Evolutionary conservation across 2,888 invertebrate genomes (phyloP).

Genomic region (Pterostichus niger): DNA sequence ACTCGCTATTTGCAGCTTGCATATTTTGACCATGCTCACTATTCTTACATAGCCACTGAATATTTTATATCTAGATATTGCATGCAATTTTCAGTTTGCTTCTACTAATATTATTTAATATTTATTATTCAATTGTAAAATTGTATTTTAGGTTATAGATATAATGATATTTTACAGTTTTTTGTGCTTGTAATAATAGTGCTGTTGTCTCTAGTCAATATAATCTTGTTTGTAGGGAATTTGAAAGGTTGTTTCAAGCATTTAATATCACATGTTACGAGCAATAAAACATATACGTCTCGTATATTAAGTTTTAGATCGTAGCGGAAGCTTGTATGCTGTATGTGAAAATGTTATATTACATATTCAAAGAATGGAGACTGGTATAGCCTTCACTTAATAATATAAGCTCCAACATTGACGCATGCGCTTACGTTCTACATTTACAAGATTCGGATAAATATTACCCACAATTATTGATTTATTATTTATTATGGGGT

Average conservation of each 20-base stretch:
- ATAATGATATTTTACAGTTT: background rate
- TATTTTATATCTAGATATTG: conserved; percentile 25
- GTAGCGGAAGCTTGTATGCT: background rate
- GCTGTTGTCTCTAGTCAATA: conserved; percentile 1
- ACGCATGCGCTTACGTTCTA: conserved; percentile 11
- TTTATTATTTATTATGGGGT: too few species aligned
- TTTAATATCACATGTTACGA: conserved; percentile 48
- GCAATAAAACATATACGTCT: conserved; percentile 47
- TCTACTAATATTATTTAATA: conserved; percentile 12
- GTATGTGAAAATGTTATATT: conserved; percentile 46
- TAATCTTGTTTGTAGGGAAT: conserved; percentile 15
- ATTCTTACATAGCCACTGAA: background rate
- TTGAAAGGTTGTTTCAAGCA: conserved; percentile 32
- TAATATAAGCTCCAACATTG: background rate
- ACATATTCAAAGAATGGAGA: conserved; percentile 41
- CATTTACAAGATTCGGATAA: conserved; percentile 2
- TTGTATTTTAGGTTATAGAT: background rate
- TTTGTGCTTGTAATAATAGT: background rate
- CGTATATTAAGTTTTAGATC: conserved; percentile 42
- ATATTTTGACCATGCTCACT: conserved; percentile 7
- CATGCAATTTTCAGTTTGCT: background rate
- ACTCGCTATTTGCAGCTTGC: conserved; percentile 19
- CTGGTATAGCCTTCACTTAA: background rate
- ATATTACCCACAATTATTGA: background rate
- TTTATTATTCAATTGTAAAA: conserved; percentile 20